phyloP scores from a whole-genome alignment of 2,797 vertebrate species.

The Onychomys arenicola region DNA sequence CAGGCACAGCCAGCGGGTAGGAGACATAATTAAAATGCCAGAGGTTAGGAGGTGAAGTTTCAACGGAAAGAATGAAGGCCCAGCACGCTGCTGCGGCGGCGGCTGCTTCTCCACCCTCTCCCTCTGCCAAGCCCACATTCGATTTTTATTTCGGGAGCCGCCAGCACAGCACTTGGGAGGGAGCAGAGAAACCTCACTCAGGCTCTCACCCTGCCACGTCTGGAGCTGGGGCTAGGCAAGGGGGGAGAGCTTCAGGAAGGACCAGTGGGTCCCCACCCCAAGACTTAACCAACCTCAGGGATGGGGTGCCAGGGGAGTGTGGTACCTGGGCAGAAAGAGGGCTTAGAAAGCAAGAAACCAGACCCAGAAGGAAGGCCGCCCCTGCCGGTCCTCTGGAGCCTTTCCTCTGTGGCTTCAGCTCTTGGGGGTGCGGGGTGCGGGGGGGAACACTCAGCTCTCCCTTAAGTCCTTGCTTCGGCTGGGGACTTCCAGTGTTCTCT shows the following conservation, averaged over 20 bases:
- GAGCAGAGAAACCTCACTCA: constrained; percentile 72
- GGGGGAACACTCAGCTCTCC: neutral
- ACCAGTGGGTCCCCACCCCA: neutral
- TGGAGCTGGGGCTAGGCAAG: constrained; percentile 48
- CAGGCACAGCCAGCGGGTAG: constrained; percentile 58
- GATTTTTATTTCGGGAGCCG: constrained; percentile 84
- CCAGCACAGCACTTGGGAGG: constrained; percentile 83
- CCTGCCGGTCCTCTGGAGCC: neutral
- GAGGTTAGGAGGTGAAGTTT: constrained; percentile 85
- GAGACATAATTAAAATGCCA: constrained; percentile 85
- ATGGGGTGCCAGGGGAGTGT: neutral
- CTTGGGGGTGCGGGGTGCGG: neutral
- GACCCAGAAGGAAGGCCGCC: neutral
- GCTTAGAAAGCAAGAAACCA: neutral
- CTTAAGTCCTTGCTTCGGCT: neutral
- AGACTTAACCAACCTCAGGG: neutral
- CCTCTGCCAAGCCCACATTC: constrained; percentile 82
- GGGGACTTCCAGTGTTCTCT: neutral
- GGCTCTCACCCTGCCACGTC: constrained; percentile 72
- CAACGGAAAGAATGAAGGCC: constrained; percentile 83
- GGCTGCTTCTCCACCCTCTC: constrained; percentile 29
- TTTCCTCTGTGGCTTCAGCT: neutral
- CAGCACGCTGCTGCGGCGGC: constrained; percentile 1
- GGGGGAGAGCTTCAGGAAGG: constrained; percentile 4
- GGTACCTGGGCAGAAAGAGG: neutral